phyloP scores from a whole-genome alignment of 2,797 vertebrate species.

The Pteronotus mesoamericanus region DNA sequence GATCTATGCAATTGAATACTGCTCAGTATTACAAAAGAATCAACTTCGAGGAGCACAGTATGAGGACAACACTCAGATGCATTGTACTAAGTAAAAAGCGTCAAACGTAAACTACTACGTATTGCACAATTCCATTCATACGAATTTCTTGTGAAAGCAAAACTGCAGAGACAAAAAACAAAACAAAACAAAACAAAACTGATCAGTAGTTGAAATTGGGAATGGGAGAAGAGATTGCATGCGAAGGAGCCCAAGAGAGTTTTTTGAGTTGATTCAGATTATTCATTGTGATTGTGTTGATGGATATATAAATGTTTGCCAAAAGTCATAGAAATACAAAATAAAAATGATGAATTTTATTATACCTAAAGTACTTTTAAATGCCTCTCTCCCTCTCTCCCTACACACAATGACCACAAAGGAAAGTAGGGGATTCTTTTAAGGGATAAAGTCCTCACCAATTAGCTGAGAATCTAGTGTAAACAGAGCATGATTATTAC shows the following conservation, averaged over 20 bases:
- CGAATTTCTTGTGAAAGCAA: not conserved
- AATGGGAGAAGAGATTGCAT: not conserved
- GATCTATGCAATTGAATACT: not conserved
- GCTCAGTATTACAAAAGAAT: not conserved
- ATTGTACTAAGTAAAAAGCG: not conserved
- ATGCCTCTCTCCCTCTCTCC: fast-evolving
- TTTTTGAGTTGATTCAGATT: not conserved
- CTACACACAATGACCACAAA: not conserved
- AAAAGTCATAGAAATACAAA: not conserved
- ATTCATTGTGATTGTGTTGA: not conserved
- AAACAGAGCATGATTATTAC: not conserved
- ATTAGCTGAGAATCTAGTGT: not conserved
- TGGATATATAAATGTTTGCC: not conserved
- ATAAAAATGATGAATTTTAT: not conserved
- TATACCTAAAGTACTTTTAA: not conserved
- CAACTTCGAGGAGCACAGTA: not conserved
- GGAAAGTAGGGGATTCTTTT: not conserved
- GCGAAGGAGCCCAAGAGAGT: not conserved
- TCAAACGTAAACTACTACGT: not conserved
- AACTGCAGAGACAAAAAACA: not conserved
- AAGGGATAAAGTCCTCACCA: not conserved
- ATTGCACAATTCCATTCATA: not conserved
- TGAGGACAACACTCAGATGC: not conserved
- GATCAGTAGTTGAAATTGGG: not conserved
- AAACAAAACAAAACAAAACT: too few relatives aligned